Conservation (phyloP, 2,888 invertebrate species). For the Exocentrus adspersus region DNA sequence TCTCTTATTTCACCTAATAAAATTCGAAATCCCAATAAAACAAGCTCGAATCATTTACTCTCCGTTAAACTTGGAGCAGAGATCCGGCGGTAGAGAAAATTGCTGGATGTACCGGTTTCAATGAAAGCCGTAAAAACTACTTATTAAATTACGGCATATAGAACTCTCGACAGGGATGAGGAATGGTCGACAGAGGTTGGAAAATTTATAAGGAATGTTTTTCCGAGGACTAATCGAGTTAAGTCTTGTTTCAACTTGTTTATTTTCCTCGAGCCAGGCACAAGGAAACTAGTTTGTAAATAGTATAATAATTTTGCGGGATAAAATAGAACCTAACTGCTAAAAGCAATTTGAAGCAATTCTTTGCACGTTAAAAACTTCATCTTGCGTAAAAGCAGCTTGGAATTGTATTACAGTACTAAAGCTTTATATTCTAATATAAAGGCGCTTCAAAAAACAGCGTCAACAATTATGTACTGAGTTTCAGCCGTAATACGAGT, state of each 20-base stretch:
- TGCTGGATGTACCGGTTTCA: not conserved
- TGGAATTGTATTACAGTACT: not conserved
- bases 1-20: no score
- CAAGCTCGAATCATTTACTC: no score
- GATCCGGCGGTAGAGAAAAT: not conserved
- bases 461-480: not conserved
- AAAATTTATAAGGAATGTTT: conserved; percentile 11
- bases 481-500: not conserved
- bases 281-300: not conserved
- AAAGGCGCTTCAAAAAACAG: no score
- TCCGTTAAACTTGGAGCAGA: not conserved
- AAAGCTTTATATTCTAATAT: not conserved
- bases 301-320: not conserved
- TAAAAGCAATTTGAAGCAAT: no score
- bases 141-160: not conserved
- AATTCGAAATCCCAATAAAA: no score
- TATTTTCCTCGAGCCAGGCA: not conserved
- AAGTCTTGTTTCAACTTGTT: not conserved
- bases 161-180: conserved; percentile 5
- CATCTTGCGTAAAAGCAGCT: no score
- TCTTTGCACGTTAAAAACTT: no score
- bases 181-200: conserved; percentile 1
- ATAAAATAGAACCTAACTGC: not conserved
- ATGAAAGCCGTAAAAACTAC: conserved; percentile 2
- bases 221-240: conserved; percentile 10